A percentile compares a stretch with the other conserved stretches of the same genome.
These are phyloP conservation scores for Leuciscus waleckii DNA, from an alignment of 2,797 vertebrate genomes.

Conservation along the genomic window DNA sequence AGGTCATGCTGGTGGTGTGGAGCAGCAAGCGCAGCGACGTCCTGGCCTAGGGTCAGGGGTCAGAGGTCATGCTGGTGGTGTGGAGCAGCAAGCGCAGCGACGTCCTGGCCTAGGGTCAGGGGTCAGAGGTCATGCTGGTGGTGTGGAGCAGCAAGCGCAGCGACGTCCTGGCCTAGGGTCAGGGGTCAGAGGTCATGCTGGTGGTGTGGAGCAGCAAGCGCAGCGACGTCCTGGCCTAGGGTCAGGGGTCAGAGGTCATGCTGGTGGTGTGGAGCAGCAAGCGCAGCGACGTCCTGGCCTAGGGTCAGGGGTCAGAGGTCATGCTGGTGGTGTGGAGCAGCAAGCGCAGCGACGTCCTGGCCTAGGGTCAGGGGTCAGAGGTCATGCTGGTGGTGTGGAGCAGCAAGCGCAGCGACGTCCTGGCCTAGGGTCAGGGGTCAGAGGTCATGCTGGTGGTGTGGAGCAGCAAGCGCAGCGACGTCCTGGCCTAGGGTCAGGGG, in stretches of 20 bases:
- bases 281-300: no score
- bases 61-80: constrained; percentile 78
- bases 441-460: constrained; percentile 83
- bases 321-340: constrained; percentile 92
- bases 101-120: constrained; percentile 74
- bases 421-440: not conserved
- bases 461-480: constrained; percentile 89
- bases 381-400: not conserved
- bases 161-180: no score
- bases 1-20: not conserved
- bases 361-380: constrained; percentile 61
- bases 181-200: constrained; percentile 57
- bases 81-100: constrained; percentile 92
- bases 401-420: no score
- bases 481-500: constrained; percentile 72
- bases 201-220: constrained; percentile 94
- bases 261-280: no score
- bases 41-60: not conserved
- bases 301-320: not conserved
- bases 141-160: no score
- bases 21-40: no score
- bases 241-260: not conserved
- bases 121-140: not conserved
- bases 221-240: constrained; percentile 81
- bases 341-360: constrained; percentile 84